Conservation (phyloP, 2,888 invertebrate genomes). For the Parnassius mnemosyne region DNA sequence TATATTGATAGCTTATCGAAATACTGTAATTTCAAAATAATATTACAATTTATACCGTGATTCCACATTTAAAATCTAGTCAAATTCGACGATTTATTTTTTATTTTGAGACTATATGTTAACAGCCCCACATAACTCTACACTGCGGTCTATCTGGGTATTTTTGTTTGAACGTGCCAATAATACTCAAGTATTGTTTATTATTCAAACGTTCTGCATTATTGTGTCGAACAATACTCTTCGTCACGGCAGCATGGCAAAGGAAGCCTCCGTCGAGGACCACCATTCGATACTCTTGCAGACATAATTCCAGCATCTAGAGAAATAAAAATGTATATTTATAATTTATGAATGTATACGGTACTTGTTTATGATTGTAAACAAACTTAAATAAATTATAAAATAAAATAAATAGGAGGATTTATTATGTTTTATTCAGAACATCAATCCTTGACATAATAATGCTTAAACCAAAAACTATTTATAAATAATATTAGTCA, state of each 20-base stretch:
- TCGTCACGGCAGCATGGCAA: constrained; percentile 81
- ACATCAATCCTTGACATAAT: too few relatives aligned
- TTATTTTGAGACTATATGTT: neutral
- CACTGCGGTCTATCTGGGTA: constrained; percentile 71
- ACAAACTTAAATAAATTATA: neutral
- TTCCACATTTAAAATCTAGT: too few relatives aligned
- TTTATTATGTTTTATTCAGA: too few relatives aligned
- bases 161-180: constrained; percentile 63
- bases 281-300: constrained; percentile 85
- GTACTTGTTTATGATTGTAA: too few relatives aligned
- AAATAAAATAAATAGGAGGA: neutral
- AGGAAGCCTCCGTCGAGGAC: constrained; percentile 87
- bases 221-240: constrained; percentile 46
- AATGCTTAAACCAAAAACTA: too few relatives aligned
- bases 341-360: too few relatives aligned
- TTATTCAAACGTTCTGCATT: constrained; percentile 59
- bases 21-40: too few relatives aligned
- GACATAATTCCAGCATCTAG: constrained; percentile 89
- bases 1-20: too few relatives aligned
- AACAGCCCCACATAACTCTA: constrained; percentile 52
- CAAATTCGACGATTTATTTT: too few relatives aligned
- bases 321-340: constrained; percentile 22
- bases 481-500: too few relatives aligned
- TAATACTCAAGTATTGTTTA: constrained; percentile 71
- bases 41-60: too few relatives aligned